A percentile compares a stretch with the other conserved stretches of the same genome.
Conservation (phyloP, 2,113 vertebrate species). For the Bubo scandiacus region DNA sequence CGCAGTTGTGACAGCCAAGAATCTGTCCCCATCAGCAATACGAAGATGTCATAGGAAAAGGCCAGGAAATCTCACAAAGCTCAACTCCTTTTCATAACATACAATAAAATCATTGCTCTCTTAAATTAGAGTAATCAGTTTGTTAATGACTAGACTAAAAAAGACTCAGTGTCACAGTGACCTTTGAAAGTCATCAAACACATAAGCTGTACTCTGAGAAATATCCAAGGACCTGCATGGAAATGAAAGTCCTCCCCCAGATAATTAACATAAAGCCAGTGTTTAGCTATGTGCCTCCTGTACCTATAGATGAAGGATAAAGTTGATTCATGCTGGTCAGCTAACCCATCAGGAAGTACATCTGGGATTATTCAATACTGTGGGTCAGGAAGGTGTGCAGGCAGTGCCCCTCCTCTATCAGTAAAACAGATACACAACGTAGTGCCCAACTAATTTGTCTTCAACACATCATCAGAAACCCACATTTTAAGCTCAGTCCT, state of each 20-base stretch:
- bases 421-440: neutral
- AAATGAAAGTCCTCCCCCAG: neutral
- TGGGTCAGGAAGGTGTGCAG: neutral
- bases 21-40: neutral
- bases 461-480: neutral
- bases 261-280: neutral
- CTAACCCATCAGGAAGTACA: neutral
- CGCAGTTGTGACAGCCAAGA: neutral
- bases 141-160: neutral
- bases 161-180: neutral
- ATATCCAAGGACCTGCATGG: neutral
- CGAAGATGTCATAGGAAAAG: neutral
- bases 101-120: neutral
- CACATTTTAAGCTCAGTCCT: neutral
- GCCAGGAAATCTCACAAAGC: neutral
- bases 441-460: neutral
- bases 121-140: neutral
- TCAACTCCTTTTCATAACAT: neutral
- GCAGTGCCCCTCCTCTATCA: neutral
- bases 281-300: neutral
- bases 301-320: neutral
- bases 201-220: neutral
- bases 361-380: neutral
- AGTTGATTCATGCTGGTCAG: neutral
- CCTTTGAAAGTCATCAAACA: neutral